A percentile compares a stretch with the other conserved stretches of the same genome.
These are phyloP conservation scores for Cremastobaeus sp. DNA, from an alignment of 2,888 invertebrate species.

Conservation along the genomic window DNA sequence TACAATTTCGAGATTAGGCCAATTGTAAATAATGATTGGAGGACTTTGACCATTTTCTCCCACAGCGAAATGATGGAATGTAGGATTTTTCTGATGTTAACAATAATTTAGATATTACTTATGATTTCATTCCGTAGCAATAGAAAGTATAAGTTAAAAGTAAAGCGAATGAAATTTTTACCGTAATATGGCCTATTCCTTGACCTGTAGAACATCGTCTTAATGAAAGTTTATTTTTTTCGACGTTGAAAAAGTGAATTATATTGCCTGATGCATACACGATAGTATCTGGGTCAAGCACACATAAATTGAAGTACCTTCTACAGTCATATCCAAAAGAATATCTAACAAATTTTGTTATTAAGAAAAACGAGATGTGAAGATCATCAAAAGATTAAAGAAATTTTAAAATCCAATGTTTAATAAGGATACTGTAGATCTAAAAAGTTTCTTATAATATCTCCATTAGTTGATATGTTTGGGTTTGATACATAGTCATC, in stretches of 20 bases:
- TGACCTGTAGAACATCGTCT: slow-evolving; percentile 87
- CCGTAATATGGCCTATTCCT: slow-evolving; percentile 89
- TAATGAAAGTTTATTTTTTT: slow-evolving; percentile 83
- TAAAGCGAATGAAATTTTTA: slow-evolving; percentile 80
- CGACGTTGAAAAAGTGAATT: slow-evolving; percentile 86
- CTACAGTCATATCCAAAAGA: slow-evolving; percentile 93
- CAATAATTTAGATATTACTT: slow-evolving; percentile 18
- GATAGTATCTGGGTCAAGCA: slow-evolving; percentile 86
- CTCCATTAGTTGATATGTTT: not conserved
- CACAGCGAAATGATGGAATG: slow-evolving; percentile 85
- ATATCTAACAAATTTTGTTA: slow-evolving; percentile 82
- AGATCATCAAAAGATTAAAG: not conserved
- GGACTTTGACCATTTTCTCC: slow-evolving; percentile 89
- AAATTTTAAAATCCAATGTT: not conserved
- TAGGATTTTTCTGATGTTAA: slow-evolving; percentile 82
- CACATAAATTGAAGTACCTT: slow-evolving; percentile 88
- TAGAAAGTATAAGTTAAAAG: too few relatives aligned
- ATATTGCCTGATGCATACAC: slow-evolving; percentile 91
- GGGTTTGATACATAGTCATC: slow-evolving; percentile 1
- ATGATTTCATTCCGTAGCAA: too few relatives aligned
- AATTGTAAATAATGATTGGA: slow-evolving; percentile 89
- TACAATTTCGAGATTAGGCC: slow-evolving; percentile 88
- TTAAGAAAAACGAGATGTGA: not conserved
- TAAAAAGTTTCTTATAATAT: slow-evolving; percentile 13
- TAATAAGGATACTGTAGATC: slow-evolving; percentile 18